Percentiles rank a stretch among this genome's conserved stretches.
Conservation (phyloP, 2,888 invertebrate genomes). For the Brachyptera putata region DNA sequence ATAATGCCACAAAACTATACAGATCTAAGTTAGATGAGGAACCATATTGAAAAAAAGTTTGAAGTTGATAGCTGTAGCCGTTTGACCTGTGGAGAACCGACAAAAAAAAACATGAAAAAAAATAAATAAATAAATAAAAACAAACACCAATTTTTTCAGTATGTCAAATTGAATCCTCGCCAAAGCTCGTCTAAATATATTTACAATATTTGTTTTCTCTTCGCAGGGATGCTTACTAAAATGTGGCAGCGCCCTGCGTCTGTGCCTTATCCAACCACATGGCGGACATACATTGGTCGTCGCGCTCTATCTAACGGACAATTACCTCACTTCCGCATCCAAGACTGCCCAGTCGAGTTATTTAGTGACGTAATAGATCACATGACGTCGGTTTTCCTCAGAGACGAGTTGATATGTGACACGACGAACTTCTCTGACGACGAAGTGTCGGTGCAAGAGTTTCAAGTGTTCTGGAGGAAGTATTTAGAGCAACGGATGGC, state of each 20-base stretch:
- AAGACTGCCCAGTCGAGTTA: conserved; percentile 50
- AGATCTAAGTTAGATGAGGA: no score
- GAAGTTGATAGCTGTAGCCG: no score
- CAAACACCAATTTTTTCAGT: no score
- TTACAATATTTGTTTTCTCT: neutral
- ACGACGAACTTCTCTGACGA: conserved; percentile 36
- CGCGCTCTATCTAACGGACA: conserved; percentile 37
- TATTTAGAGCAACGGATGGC: conserved; percentile 40
- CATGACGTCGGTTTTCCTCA: conserved; percentile 47
- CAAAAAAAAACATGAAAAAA: no score
- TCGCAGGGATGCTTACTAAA: neutral
- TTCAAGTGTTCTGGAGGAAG: conserved; percentile 38
- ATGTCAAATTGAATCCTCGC: no score
- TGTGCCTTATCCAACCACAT: conserved; percentile 46
- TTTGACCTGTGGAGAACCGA: no score
- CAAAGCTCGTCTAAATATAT: no score
- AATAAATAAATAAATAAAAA: no score
- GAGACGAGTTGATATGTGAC: conserved; percentile 36
- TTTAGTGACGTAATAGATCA: conserved; percentile 45
- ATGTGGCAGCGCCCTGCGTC: conserved; percentile 45
- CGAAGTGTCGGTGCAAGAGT: conserved; percentile 35
- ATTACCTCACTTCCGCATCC: conserved; percentile 48
- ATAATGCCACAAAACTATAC: no score
- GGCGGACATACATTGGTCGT: conserved; percentile 46
- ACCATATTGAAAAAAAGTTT: no score